These are phyloP conservation scores for Eristalinus aeneus DNA, from an alignment of 2,888 invertebrate species.

Conservation along the genomic window DNA sequence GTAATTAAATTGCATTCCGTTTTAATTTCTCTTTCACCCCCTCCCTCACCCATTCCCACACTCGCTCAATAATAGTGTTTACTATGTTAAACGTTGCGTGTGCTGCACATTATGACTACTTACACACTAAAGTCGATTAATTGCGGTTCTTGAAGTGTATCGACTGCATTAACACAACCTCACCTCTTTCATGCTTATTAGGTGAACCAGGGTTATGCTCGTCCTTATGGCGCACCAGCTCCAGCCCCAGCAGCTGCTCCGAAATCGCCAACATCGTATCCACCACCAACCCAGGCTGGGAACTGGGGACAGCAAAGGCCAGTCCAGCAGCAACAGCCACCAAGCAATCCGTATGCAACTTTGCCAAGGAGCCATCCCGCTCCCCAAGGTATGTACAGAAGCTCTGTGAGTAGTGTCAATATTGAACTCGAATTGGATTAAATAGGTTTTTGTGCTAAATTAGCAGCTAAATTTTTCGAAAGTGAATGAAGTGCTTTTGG, in stretches of 20 bases:
- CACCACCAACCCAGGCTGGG: slow-evolving; percentile 75
- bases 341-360: slow-evolving; percentile 79
- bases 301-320: slow-evolving; percentile 72
- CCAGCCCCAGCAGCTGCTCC: slow-evolving; percentile 76
- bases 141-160: slow-evolving; percentile 12
- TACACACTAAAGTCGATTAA: slow-evolving; percentile 48
- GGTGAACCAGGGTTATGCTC: slow-evolving; percentile 79
- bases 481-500: slow-evolving; percentile 61
- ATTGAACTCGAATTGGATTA: slow-evolving; percentile 67
- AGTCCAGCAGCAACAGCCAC: slow-evolving; percentile 69
- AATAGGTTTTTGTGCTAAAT: slow-evolving; percentile 67
- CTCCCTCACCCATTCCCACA: too few relatives aligned
- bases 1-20: slow-evolving; percentile 28
- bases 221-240: slow-evolving; percentile 77
- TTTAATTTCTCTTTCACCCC: slow-evolving; percentile 7
- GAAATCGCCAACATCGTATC: slow-evolving; percentile 79
- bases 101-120: slow-evolving; percentile 39
- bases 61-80: slow-evolving; percentile 7
- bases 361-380: slow-evolving; percentile 78
- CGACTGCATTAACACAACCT: slow-evolving; percentile 25
- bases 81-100: slow-evolving; percentile 53
- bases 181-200: slow-evolving; percentile 65
- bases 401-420: slow-evolving; percentile 43
- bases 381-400: slow-evolving; percentile 79
- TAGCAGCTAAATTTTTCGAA: slow-evolving; percentile 61